Conservation (phyloP, 2,113 vertebrate genomes). For the Pseudopipra pipra region DNA sequence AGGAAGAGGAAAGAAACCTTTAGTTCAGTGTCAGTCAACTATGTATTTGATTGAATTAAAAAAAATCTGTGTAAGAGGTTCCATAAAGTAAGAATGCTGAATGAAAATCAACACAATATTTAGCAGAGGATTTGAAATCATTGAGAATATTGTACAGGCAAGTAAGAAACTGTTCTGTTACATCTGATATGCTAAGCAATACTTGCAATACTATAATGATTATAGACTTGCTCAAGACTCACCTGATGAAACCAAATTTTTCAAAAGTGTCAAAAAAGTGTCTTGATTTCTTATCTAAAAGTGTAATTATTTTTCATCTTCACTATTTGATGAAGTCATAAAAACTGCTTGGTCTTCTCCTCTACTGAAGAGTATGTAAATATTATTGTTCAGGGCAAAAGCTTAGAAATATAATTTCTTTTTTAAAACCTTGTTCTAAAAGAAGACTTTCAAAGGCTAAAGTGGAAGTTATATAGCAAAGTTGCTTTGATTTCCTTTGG, state of each 20-base stretch:
- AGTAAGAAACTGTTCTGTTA: not conserved
- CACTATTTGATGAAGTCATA: not conserved
- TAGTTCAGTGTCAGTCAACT: not conserved
- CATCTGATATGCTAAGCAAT: not conserved
- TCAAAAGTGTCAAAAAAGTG: not conserved
- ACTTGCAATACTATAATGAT: not conserved
- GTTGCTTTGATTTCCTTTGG: conserved; percentile 13
- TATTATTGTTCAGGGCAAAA: not conserved
- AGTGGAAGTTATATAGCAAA: not conserved
- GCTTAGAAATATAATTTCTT: not conserved
- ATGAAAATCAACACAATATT: not conserved
- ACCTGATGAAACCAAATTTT: not conserved
- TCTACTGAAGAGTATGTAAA: not conserved
- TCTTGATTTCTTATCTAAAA: not conserved
- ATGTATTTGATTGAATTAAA: not conserved
- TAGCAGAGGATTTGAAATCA: not conserved
- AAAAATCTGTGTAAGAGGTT: not conserved
- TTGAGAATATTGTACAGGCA: not conserved
- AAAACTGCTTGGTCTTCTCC: not conserved
- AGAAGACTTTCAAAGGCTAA: not conserved
- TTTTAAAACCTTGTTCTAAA: not conserved
- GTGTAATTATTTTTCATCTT: not conserved
- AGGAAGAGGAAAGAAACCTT: not conserved
- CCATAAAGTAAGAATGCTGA: not conserved
- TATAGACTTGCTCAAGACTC: not conserved